Base-by-base conservation (phyloP, 2,888 invertebrate genomes). In the Nezara viridula region DNA sequence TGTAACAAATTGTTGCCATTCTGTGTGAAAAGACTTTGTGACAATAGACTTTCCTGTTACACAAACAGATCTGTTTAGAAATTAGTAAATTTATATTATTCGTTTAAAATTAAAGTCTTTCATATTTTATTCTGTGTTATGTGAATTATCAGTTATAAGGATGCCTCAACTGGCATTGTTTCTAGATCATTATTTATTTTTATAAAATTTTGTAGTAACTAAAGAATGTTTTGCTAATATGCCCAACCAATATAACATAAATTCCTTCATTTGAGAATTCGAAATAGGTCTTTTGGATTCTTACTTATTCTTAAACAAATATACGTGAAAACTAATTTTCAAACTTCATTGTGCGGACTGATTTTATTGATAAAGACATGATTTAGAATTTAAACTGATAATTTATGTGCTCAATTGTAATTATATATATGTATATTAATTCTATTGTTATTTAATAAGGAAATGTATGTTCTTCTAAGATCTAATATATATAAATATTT, bases 61-160 rank as follows among this genome's bases (percentile, higher is more conserved):
- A 37, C n/a, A 44, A 44, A 10, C 81, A 81, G 81, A 44, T 81
- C 44, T 81, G n/a, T 81, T 73, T 73, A 73, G 16, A 21, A 73
- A 73, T 37, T 19, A 37, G 1, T 73, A 37, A 12, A 19, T 73
- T 60, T 73, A 19, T 73, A 73, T 37, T 73, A 4, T 73, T 16
- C 21, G 66, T 73, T 73, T 37, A 37, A 37, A 37, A 73, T 37
- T 2, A 73, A 73, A 37, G 66, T 73, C 32, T 73, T 73, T 73
- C 66, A 66, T 66, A 19, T 66, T 73, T 73, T 73, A 37, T 73
- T 73, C 19, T 19, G 37, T 73, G 24, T 37, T 73, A 37, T 73
- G 66, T 73, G 19, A 73, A 73, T 37, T 37, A 73, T 73, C 32
- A 73, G 66, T 37, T 3, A 21, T 73, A 7, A 1, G 0, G 5